Evolutionary conservation across 2,888 invertebrate species (phyloP).

Genomic region (Drosophila mercatorum): DNA sequence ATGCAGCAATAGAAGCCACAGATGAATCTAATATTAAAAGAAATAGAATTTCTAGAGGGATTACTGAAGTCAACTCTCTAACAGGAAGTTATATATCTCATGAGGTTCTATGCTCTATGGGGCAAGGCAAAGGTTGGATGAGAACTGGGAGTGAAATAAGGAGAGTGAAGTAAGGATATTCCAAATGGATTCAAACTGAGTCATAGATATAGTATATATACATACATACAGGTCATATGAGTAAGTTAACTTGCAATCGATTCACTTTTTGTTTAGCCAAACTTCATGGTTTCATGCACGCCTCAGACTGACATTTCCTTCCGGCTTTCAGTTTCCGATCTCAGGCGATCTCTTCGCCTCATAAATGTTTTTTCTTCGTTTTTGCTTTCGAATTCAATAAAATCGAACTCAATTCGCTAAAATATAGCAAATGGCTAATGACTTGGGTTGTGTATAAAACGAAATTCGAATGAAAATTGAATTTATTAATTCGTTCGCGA

Average conservation of each 20-base stretch:
- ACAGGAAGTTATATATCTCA: not conserved
- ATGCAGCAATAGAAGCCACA: too few relatives aligned
- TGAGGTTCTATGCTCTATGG: too few relatives aligned
- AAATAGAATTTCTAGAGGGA: not conserved
- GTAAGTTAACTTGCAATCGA: not conserved
- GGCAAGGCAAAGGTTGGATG: not conserved
- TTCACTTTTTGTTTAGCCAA: not conserved
- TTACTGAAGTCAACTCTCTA: not conserved
- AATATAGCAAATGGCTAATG: conserved; percentile 7
- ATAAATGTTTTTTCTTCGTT: conserved; percentile 21
- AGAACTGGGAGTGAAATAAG: not conserved
- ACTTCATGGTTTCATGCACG: not conserved
- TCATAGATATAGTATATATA: too few relatives aligned
- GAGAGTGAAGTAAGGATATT: not conserved
- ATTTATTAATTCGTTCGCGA: conserved; percentile 7
- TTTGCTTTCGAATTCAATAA: conserved; percentile 26
- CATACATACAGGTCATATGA: too few relatives aligned
- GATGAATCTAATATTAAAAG: not conserved
- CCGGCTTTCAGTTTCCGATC: conserved; percentile 17
- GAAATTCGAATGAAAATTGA: conserved; percentile 25
- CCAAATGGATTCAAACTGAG: not conserved
- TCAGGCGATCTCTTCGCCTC: not conserved
- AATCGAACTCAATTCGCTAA: conserved; percentile 38
- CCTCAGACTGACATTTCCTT: conserved; percentile 22
- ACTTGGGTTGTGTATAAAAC: conserved; percentile 12